Evolutionary conservation across 2,797 vertebrate genomes (phyloP), one percentile per base, ranked within the genome.

Genomic region (Hydrophis major): DNA sequence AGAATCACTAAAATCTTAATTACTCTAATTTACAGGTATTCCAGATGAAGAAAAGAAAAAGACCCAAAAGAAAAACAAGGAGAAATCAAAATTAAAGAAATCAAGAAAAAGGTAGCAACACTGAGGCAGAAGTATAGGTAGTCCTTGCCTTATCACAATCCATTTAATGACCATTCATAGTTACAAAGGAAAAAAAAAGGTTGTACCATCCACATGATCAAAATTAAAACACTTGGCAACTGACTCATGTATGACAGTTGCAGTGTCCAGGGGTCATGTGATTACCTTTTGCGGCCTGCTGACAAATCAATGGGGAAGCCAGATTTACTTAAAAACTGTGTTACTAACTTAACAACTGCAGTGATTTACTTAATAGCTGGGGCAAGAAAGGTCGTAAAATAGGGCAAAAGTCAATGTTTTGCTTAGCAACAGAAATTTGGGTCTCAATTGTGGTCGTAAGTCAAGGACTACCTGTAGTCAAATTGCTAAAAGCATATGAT

Each of bases 41-140:
- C 97, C 97, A 93, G 96, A 97, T 93, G 98, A 98, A 25, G 98
- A 98, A 89, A 98, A 98, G 96, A 98, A 97, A 96, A 98, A 96
- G 47, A 94, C 94, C n/a, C 97, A 97, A 95, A 97, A 96, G 94
- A 98, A 97, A 96, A 97, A 55, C 95, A 98, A 97, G 93, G 98
- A 98, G 93, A 97, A 97, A 95, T 69, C 96, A 91, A 98, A 97
- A 95, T 94, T 97, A 89, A 98, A 98, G 95, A 98, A 98, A 94
- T 88, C 91, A 18, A 96, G 96, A 18, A 98, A 97, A 97, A 97
- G 98, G 98, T 98, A 83, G 78, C 37, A 83, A 25, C 25, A 25
- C 42, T 42, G 20, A 83, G 22, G 11, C 37, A 47, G 20, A 47
- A 25, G 78, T 47, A 37, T 2, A 37, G 69, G 0, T 74, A 37